A percentile compares a stretch with the other conserved stretches of the same genome.
phyloP scores from a whole-genome alignment of 2,888 invertebrate species.

The Ernsta delagoae region DNA sequence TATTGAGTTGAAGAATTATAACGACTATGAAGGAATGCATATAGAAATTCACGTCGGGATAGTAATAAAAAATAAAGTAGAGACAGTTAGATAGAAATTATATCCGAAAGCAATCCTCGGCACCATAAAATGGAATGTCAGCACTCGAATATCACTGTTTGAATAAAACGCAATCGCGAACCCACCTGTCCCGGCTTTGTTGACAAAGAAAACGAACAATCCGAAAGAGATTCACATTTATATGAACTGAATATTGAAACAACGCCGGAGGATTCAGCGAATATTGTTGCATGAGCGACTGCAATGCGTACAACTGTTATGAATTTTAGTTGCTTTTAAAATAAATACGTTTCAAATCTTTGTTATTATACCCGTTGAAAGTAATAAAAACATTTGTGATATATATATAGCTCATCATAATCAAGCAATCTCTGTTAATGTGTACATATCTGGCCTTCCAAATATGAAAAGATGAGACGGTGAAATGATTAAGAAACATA shows the following conservation, averaged over 20 bases:
- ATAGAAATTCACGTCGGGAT: too few species aligned
- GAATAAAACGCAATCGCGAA: neutral
- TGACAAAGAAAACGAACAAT: conserved; percentile 12
- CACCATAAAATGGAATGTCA: neutral
- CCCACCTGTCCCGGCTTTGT: conserved; percentile 8
- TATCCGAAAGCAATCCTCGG: neutral
- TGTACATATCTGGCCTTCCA: too few species aligned
- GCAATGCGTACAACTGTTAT: neutral
- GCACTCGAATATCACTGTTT: neutral
- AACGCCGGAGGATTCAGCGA: conserved; percentile 6
- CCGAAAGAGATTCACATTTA: conserved; percentile 7
- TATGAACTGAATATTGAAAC: conserved; percentile 8
- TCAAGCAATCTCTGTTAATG: too few species aligned
- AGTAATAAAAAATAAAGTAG: neutral
- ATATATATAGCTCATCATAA: too few species aligned
- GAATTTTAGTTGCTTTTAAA: neutral
- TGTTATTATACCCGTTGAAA: too few species aligned
- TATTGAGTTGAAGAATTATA: too few species aligned
- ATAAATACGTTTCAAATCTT: too few species aligned
- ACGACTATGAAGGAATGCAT: neutral
- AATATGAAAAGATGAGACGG: too few species aligned
- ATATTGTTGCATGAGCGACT: neutral
- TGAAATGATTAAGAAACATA: too few species aligned
- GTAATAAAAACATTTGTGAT: too few species aligned
- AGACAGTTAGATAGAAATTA: neutral